Base-by-base conservation (phyloP, 1,140 invertebrate species). In the Mizuhopecten yessoensis region DNA sequence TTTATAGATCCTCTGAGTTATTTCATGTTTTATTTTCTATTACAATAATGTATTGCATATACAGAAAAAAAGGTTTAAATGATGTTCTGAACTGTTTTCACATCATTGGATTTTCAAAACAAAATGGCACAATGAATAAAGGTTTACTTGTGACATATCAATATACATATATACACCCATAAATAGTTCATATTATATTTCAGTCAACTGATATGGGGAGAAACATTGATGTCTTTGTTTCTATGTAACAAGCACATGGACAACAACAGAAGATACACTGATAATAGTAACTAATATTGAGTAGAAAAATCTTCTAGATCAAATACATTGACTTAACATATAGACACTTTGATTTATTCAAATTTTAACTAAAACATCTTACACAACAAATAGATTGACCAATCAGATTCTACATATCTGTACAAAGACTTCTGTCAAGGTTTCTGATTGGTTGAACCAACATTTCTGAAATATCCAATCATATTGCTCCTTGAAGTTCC, bases 101-200 rank as follows among this genome's bases (percentile, higher is more conserved):
- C n/a, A 29, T 13, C 17, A 75, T 29, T 75, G 57, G 57, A 75
- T 75, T 75, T 75, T 17, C n/a, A 29, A 75, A 2, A 57, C 57
- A 75, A 75, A 75, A 75, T 75, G 57, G 57, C 57, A 75, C 57
- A 75, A 75, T 9, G 57, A 75, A 17, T 29, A 29, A 45, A 75
- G 23, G 29, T 75, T 29, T 7, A 75, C 0, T 75, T 75, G 57
- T 75, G 23, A 75, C 23, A 75, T 75, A 75, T 75, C 57, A 75
- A n/a, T 75, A 75, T 75, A 75, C 57, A 75, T 75, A 75, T 75
- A 75, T 75, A 75, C 57, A 75, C 57, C 57, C 57, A 75, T 75
- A 75, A 75, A 75, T 75, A 75, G n/a, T 75, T 7, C 5, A n/a
- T 75, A 17, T 45, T 9, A 17, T 45, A 45, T 9, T 45, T 45